Base-by-base conservation (phyloP, 2,888 invertebrate genomes). In the Zelleria hepariella region DNA sequence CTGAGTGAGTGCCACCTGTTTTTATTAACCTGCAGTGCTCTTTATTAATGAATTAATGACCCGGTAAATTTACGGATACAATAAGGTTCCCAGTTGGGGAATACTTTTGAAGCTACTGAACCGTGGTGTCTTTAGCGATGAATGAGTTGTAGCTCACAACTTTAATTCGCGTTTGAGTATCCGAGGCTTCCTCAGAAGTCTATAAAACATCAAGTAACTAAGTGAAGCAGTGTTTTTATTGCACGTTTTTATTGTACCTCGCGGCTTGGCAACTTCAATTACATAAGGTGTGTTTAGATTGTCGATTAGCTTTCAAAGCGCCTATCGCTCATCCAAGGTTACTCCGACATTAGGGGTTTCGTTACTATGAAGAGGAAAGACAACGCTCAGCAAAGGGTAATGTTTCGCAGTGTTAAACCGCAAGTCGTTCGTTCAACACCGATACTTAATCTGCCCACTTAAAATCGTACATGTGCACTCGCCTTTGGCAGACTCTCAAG, bases 401-500 rank as follows among this genome's bases (percentile, higher is more conserved):
- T 10, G 32, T 15, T 15, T 15, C 32, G 32, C 32, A 10, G 32
- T 42, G 15, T 42, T 15, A 0, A n/a, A 10, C 15, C 2, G 15
- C 15, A 42, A 42, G 15, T 15, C n/a, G n/a, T n/a, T n/a, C 32
- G 32, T 3, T 42, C 32, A 42, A 42, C 32, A 42, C 32, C 32
- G 32, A 42, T 42, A 42, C 32, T 42, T 42, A 42, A 42, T 42
- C 32, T 42, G 32, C 32, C 10, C 10, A 42, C 10, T 42, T 10
- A 42, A 42, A 42, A 0, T 15, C 32, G 7, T 62, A 24, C 57
- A 62, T 71, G 69, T 70, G 67, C 62, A 66, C 65, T 62, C 60
- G 62, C 67, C 69, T 64, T 73, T 66, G 68, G 64, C 65, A 68
- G 69, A 64, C 63, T 67, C 63, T 67, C 55, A 32, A 68, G 72